phyloP scores from a whole-genome alignment of 2,113 vertebrate genomes.

The Coturnix japonica region DNA sequence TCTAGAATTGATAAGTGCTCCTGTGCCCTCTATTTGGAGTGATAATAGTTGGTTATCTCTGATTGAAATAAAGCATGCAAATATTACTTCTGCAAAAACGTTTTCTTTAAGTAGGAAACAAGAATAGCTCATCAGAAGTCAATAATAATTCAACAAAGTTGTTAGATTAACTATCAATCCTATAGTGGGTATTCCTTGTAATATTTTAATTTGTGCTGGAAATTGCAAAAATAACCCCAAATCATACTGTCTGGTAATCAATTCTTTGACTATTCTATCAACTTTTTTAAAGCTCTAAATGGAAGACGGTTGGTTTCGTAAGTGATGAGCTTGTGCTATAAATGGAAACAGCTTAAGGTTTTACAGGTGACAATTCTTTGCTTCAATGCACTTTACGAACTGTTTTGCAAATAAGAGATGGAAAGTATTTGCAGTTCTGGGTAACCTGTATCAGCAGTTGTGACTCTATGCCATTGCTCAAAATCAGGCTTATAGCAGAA shows the following conservation, averaged over 20 bases:
- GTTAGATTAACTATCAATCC: not conserved
- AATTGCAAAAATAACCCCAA: not conserved
- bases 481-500: not conserved
- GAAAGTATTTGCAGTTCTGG: not conserved
- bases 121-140: not conserved
- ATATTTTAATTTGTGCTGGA: conserved; percentile 26
- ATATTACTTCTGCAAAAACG: not conserved
- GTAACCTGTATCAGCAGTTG: not conserved
- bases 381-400: not conserved
- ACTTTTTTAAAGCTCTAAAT: not conserved
- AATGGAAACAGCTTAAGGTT: not conserved
- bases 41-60: not conserved
- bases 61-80: not conserved
- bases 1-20: not conserved
- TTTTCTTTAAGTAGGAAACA: not conserved
- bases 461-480: not conserved
- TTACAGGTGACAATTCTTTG: not conserved
- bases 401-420: not conserved
- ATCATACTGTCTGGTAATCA: not conserved
- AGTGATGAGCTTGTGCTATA: not conserved
- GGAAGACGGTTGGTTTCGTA: not conserved
- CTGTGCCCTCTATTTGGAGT: not conserved
- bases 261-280: conserved; percentile 9
- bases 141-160: not conserved
- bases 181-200: not conserved